phyloP scores from a whole-genome alignment of 2,888 invertebrate species.

The Ophion obscuratus region DNA sequence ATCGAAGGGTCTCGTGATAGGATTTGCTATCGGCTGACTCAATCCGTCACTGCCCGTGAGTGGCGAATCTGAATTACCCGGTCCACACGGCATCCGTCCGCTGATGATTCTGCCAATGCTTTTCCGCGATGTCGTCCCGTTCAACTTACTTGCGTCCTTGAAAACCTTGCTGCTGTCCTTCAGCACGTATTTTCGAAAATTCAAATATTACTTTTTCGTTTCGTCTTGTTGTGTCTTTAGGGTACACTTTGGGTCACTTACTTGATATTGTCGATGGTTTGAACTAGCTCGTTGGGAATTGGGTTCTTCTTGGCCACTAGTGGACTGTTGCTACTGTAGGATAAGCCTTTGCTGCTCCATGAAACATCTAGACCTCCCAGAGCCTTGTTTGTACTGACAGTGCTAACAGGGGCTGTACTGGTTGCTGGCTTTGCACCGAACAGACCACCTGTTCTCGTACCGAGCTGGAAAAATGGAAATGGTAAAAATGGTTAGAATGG shows the following conservation, averaged over 20 bases:
- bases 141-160: constrained; percentile 83
- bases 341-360: constrained; percentile 82
- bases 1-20: no score
- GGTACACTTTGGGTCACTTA: constrained; percentile 75
- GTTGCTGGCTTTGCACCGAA: constrained; percentile 76
- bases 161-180: constrained; percentile 93
- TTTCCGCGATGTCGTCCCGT: constrained; percentile 75
- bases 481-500: no score
- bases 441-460: constrained; percentile 72
- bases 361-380: constrained; percentile 89
- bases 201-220: no score
- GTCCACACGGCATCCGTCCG: constrained; percentile 87
- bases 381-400: constrained; percentile 86
- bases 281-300: constrained; percentile 91
- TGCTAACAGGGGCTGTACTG: constrained; percentile 68
- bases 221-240: neutral
- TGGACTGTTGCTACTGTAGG: constrained; percentile 83
- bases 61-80: constrained; percentile 73
- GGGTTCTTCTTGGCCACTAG: constrained; percentile 87
- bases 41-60: no score
- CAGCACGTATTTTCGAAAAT: constrained; percentile 89
- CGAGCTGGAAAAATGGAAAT: constrained; percentile 59
- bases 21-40: no score
- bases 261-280: constrained; percentile 92
- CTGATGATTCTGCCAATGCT: constrained; percentile 84